A percentile compares a stretch with the other conserved stretches of the same genome.
These are phyloP conservation scores for Telmatherina bonti DNA, from an alignment of 2,797 vertebrate genomes.

Conservation along the genomic window DNA sequence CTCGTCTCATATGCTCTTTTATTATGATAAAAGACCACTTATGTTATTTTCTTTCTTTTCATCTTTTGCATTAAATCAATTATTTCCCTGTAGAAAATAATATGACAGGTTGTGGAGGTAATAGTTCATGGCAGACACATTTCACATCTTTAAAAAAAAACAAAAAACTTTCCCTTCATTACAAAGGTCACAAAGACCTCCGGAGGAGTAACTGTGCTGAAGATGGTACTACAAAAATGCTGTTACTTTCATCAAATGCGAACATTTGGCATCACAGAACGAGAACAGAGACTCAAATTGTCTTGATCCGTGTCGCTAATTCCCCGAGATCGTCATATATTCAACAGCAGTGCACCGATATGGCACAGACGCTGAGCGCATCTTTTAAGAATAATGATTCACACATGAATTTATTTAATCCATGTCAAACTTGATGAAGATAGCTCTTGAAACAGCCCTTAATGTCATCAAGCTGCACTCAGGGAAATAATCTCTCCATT, in stretches of 20 bases:
- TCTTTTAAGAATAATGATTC: conserved; percentile 50
- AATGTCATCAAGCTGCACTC: conserved; percentile 53
- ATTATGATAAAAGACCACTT: conserved; percentile 1
- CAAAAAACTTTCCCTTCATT: conserved; percentile 7
- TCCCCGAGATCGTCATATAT: conserved; percentile 33
- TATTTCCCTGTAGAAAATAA: neutral
- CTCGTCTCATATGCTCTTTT: conserved; percentile 26
- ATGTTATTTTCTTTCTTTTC: conserved; percentile 5
- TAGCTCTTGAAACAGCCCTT: conserved; percentile 45
- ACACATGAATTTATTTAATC: conserved; percentile 49
- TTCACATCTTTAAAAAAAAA: neutral
- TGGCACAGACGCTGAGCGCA: conserved; percentile 12
- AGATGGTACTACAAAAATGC: conserved; percentile 8
- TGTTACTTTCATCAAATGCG: conserved; percentile 24
- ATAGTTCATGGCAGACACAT: conserved; percentile 16
- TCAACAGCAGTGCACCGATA: conserved; percentile 13
- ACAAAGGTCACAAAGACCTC: conserved; percentile 26
- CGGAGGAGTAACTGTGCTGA: conserved; percentile 13
- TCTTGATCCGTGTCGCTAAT: conserved; percentile 45
- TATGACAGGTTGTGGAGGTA: conserved; percentile 10
- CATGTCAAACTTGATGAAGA: conserved; percentile 53
- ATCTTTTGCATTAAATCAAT: neutral
- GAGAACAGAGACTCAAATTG: conserved; percentile 30
- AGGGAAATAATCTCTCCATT: conserved; percentile 58
- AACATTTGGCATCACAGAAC: conserved; percentile 31